Evolutionary conservation across 2,113 vertebrate species (phyloP), one percentile per base, ranked within the genome.

Genomic region (Peucedramus taeniatus): DNA sequence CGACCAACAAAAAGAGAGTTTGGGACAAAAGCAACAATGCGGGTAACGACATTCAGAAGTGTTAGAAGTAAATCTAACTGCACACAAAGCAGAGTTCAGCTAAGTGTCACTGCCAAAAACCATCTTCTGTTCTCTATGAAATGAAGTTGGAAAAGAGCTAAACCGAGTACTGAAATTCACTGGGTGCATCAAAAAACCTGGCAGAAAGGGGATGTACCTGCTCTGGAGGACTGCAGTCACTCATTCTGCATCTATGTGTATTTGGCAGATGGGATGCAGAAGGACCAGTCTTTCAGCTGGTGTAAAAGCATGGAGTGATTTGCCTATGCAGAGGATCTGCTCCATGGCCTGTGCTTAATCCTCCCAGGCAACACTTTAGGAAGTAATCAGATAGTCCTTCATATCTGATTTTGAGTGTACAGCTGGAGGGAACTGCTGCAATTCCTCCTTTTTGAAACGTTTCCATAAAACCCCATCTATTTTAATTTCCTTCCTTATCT

Each of bases 21-120:
- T 87, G 74, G 94, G 96, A 96, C 95, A 97, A 96, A 96, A 95
- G 94, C 81, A 95, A 72, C 91, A 72, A 87, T 92, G 60, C 2
- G 1, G 82, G 82, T 82, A 95, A 91, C 9, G 69, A 92, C 94
- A 95, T 83, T 78, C 79, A 82, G 68, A 75, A 96, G 94, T 74
- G 83, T 76, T 95, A 95, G 94, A 96, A 95, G 93, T 95, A 95
- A 97, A 97, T 96, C 94, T 95, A 93, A 81, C 85, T 93, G 75
- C 94, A 74, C 91, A 96, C 83, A 96, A 97, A 95, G 77, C 85
- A 82, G 95, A 95, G 94, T 92, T 97, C 93, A 93, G 87, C 75
- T 93, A 57, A 93, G 89, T 94, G 96, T 94, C 94, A 89, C 77
- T 87, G 92, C 89, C 91, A 75, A 91, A 93, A 69, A 8, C 10